Evolutionary conservation across 1,140 invertebrate species (phyloP), one percentile per base, ranked within the genome.

Genomic region (Drosophila albomicans): DNA sequence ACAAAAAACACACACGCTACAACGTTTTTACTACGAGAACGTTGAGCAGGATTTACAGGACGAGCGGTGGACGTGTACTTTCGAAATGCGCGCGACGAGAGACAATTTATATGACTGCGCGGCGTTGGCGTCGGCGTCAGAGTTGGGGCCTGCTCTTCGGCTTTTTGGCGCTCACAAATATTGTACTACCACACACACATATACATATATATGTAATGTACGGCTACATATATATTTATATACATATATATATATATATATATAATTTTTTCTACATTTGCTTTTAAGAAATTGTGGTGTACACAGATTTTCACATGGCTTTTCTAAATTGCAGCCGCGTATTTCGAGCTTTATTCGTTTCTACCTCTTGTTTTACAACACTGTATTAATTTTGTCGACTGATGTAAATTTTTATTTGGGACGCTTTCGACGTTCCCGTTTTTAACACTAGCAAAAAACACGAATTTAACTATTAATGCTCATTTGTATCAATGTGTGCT

Each of bases 141-240:
- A 79, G 79, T 78, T 66, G 62, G 52, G 8, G 13, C 51, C 15
- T 57, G 62, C 80, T 84, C 80, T 87, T 84, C 81, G 84, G 77
- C 77, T 87, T 87, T 84, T 84, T 87, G 80, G 85, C 80, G 84
- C 84, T 87, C 80, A 84, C 77, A 65, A 87, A 74, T 79, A 79
- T 79, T 64, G 54, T 71, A 77, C 63, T 67, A 72, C 51, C 54
- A 82, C 68, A 73, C 51, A 75, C 54, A 75, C 41, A 66, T 66
- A 69, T 11, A 68, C 63, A 73, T 70, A 78, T 70, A 71, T 76
- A 61, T 73, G 64, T 78, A 38, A 41, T 54, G 62, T 65, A 65
- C 35, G 20, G 48, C 38, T 43, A 56, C 62, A 66, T 66, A 58
- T 73, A 16, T 64, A 46, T 63, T 69, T 59, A 72, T 74, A 79